Percentiles rank a stretch among this genome's conserved stretches.
Evolutionary conservation across 2,113 vertebrate species (phyloP).

Genomic region (Bufo gargarizans): DNA sequence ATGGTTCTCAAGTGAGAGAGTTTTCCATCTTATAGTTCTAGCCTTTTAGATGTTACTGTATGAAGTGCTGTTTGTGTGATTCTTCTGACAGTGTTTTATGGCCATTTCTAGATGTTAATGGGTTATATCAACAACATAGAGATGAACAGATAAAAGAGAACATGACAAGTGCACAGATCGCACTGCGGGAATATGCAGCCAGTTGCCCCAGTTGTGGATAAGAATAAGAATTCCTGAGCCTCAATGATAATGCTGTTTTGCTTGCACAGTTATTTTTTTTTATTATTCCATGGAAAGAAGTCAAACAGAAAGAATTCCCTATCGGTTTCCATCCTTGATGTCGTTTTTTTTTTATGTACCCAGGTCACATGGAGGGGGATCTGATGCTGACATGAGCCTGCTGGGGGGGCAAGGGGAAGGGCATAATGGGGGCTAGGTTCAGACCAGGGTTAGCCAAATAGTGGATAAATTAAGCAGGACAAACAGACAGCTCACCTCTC

Average conservation of each 20-base stretch:
- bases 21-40: neutral
- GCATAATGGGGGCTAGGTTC: conserved; percentile 87
- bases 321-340: conserved; percentile 48
- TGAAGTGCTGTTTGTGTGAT: neutral
- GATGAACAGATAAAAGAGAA: conserved; percentile 24
- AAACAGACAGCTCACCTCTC: conserved; percentile 82
- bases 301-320: conserved; percentile 60
- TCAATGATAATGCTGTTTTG: neutral
- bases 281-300: conserved; percentile 62
- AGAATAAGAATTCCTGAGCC: conserved; percentile 11
- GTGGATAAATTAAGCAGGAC: conserved; percentile 86
- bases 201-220: neutral
- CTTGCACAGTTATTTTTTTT: conserved; percentile 45
- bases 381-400: conserved; percentile 66
- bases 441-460: conserved; percentile 98
- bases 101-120: neutral
- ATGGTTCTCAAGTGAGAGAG: neutral
- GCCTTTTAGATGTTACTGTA: neutral
- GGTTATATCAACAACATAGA: neutral
- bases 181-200: neutral
- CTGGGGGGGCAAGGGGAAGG: conserved; percentile 71
- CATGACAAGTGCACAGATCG: neutral
- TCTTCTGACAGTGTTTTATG: neutral
- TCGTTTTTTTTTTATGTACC: conserved; percentile 46
- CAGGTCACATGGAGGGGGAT: conserved; percentile 62